Evolutionary conservation across 2,113 vertebrate genomes (phyloP), one percentile per base, ranked within the genome.

Genomic region (Acrocephalus arundinaceus): DNA sequence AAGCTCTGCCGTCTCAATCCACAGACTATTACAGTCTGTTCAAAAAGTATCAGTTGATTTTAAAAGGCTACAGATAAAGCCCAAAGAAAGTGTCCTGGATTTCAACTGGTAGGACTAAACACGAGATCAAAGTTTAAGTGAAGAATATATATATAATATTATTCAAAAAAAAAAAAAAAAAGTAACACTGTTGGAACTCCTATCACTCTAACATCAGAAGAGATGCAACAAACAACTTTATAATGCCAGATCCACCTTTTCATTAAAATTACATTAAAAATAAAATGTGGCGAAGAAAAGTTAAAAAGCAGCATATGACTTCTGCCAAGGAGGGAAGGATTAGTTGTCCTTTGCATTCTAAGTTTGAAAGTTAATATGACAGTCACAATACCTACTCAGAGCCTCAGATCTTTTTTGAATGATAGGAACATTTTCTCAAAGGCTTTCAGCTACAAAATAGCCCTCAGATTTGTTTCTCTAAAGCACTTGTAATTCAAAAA

Each of bases 191-290:
- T 67, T 77, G 68, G 62, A 77, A 86, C 17, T 72, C 35, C 76
- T 52, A 55, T 92, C 83, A 65, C 28, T 57, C 46, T 15, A 35
- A 81, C 79, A 84, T 71, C 73, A 85, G 75, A 92, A 89, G 57
- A 84, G 11, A 80, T 67, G 82, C n/a, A 88, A 92, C 71, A 91
- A 94, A 7, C 78, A 70, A 48, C 76, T 93, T 76, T 19, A 66
- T 86, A 71, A 92, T 28, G 48, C 45, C 54, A 86, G 68, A 94
- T 76, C 25, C 54, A 93, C 24, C 37, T 89, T 89, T 92, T 90
- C 92, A 95, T 92, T 94, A 92, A 90, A 93, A 93, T 90, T 87
- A 90, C 54, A 90, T 89, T 90, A 89, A 81, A 96, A 94, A 95
- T 57, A 72, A 90, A 95, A 72, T 4, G 2, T 4, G 17, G 51